phyloP scores from a whole-genome alignment of 30 jellyfish, hydroid and myxozoan genomes.

The Aurelia coerulea region DNA sequence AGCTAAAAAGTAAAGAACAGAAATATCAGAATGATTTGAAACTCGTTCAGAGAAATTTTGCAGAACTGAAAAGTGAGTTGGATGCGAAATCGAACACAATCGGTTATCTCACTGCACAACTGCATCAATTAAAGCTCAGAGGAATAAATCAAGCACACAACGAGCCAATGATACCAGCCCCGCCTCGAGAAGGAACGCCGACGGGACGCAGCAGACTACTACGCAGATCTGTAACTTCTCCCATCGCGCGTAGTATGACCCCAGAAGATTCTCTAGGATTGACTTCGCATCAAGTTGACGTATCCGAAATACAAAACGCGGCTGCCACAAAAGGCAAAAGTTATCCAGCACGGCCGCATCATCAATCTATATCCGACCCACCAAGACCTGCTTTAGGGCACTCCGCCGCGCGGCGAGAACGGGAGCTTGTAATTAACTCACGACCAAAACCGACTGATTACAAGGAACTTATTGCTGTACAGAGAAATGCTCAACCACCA shows the following conservation, averaged over 20 bases:
- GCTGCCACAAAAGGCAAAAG: slow-evolving; percentile 56
- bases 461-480: slow-evolving; percentile 70
- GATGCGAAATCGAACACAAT: slow-evolving; percentile 84
- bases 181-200: slow-evolving; percentile 81
- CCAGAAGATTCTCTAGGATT: slow-evolving; percentile 20
- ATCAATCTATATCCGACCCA: slow-evolving; percentile 68
- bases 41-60: slow-evolving; percentile 52
- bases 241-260: slow-evolving; percentile 41
- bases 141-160: neutral
- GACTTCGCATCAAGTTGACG: slow-evolving; percentile 66
- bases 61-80: slow-evolving; percentile 80
- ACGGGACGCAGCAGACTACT: slow-evolving; percentile 30
- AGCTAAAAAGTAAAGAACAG: slow-evolving; percentile 84
- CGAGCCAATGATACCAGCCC: slow-evolving; percentile 59
- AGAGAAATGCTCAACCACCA: slow-evolving; percentile 36
- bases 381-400: slow-evolving; percentile 82
- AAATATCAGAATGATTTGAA: slow-evolving; percentile 70
- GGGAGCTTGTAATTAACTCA: slow-evolving; percentile 38
- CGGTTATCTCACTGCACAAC: slow-evolving; percentile 80
- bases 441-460: slow-evolving; percentile 85
- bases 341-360: slow-evolving; percentile 62
- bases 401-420: slow-evolving; percentile 77
- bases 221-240: slow-evolving; percentile 65
- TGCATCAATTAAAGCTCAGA: slow-evolving; percentile 66
- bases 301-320: slow-evolving; percentile 64